Conservation (phyloP, 2,888 invertebrate genomes). For the Chalcosyrphus nemorum region DNA sequence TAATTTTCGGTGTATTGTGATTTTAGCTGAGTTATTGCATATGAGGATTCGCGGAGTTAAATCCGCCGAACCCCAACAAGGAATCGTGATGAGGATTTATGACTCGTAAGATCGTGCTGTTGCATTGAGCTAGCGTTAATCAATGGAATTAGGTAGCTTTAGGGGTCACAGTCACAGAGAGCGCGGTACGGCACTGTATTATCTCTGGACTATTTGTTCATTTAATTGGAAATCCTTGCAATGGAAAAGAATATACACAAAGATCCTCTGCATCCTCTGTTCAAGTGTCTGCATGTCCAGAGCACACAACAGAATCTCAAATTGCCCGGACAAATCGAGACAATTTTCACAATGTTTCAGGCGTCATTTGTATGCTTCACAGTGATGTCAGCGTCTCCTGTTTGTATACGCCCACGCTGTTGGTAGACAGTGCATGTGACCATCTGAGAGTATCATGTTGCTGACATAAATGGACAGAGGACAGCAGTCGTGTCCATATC, state of each 20-base stretch:
- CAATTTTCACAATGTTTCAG: constrained; percentile 53
- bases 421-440: constrained; percentile 22
- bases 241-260: background rate
- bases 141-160: constrained; percentile 51
- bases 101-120: constrained; percentile 60
- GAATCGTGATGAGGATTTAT: constrained; percentile 72
- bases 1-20: constrained; percentile 65
- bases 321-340: constrained; percentile 65
- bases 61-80: constrained; percentile 35
- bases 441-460: constrained; percentile 57
- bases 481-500: constrained; percentile 64
- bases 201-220: constrained; percentile 43
- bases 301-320: constrained; percentile 42
- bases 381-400: constrained; percentile 50
- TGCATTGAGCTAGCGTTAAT: constrained; percentile 61
- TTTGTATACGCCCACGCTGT: constrained; percentile 48
- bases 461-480: constrained; percentile 69
- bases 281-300: constrained; percentile 37
- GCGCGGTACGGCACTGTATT: background rate
- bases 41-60: constrained; percentile 26
- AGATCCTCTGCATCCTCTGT: constrained; percentile 23
- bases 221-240: constrained; percentile 63
- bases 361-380: constrained; percentile 57
- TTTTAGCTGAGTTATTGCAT: constrained; percentile 60
- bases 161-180: constrained; percentile 5